These are phyloP conservation scores for Microplitis manilae DNA, from an alignment of 2,888 invertebrate genomes.

Conservation along the genomic window DNA sequence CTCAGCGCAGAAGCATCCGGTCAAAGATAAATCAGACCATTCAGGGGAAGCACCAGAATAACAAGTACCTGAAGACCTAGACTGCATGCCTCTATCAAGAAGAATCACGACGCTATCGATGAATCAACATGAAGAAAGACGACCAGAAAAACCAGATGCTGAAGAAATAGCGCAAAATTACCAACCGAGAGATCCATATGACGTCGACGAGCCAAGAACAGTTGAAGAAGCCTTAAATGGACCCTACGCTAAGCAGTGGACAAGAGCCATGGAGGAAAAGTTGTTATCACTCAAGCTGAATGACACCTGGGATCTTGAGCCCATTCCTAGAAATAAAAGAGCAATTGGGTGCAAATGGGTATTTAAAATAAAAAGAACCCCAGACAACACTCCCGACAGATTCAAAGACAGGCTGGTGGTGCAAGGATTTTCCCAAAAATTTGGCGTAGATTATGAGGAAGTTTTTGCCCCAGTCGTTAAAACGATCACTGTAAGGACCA, in stretches of 20 bases:
- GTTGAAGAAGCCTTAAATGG: conserved; percentile 7
- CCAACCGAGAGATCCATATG: background rate
- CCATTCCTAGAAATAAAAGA: background rate
- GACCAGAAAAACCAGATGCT: background rate
- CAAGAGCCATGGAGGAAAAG: conserved; percentile 16
- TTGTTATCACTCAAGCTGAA: background rate
- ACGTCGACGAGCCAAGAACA: conserved; percentile 10
- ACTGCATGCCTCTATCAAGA: no score
- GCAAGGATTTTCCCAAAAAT: conserved; percentile 54
- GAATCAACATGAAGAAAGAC: no score
- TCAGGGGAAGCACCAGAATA: no score
- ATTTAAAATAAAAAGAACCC: conserved; percentile 2
- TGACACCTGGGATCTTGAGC: conserved; percentile 12
- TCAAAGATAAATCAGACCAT: no score
- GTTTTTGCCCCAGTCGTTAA: conserved; percentile 27
- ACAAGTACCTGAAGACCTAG: no score
- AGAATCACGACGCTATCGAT: no score
- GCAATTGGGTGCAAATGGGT: conserved; percentile 11
- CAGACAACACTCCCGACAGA: conserved; percentile 3
- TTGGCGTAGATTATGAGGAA: conserved; percentile 49
- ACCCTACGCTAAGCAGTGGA: background rate
- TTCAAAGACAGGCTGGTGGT: conserved; percentile 52
- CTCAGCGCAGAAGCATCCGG: no score
- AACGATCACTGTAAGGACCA: conserved; percentile 43
- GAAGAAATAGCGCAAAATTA: background rate